Percentiles rank a stretch among this genome's conserved stretches.
These are phyloP conservation scores for Microctonus brassicae DNA, from an alignment of 2,888 invertebrate species.

Conservation along the genomic window DNA sequence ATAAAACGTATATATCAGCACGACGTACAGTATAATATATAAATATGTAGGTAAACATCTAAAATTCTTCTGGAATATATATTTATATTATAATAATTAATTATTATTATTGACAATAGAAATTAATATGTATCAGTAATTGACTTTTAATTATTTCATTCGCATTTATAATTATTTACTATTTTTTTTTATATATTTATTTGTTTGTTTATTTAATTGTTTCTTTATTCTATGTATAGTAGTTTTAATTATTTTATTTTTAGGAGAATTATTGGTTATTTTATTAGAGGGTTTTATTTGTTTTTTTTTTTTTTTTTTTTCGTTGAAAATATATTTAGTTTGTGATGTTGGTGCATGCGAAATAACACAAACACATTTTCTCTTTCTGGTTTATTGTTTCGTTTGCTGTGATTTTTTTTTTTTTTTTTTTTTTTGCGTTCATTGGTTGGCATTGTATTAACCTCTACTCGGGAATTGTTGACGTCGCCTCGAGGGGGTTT, in stretches of 20 bases:
- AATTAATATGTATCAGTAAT: neutral
- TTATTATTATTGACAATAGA: neutral
- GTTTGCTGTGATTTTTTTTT: neutral
- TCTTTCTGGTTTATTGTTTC: neutral
- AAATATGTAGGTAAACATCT: too few species aligned
- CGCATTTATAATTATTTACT: too few species aligned
- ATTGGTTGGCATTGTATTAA: conserved; percentile 15
- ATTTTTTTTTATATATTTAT: too few species aligned
- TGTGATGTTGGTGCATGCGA: neutral
- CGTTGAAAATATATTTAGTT: too few species aligned
- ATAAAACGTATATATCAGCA: neutral
- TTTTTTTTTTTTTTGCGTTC: neutral
- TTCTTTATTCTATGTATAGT: too few species aligned
- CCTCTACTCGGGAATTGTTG: conserved; percentile 12
- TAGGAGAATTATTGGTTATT: too few species aligned
- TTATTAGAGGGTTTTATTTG: too few species aligned
- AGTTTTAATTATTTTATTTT: too few species aligned
- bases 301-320: too few species aligned
- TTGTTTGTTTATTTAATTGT: too few species aligned
- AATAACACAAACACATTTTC: neutral
- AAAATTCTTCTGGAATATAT: neutral
- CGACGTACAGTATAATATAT: neutral
- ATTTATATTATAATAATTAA: too few species aligned
- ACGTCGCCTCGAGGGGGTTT: conserved; percentile 34
- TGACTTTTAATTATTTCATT: too few species aligned